Conservation (phyloP, 2,113 vertebrate genomes). For the Microcebus ravelobensis region DNA sequence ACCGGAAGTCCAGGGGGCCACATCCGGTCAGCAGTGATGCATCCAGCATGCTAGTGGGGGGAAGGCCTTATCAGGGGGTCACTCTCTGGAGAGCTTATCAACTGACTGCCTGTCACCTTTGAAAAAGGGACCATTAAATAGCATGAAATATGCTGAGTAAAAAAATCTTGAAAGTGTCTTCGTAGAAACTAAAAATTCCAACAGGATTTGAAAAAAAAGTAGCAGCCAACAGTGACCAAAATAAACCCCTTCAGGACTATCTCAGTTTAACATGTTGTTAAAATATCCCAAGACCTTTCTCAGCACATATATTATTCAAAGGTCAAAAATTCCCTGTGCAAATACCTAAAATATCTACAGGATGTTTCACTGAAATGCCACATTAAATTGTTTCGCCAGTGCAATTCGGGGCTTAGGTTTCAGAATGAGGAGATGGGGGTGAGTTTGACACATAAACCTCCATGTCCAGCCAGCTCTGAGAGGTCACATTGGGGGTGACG, state of each 20-base stretch:
- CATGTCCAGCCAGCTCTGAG: background rate
- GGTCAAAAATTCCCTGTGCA: constrained; percentile 74
- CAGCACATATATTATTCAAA: constrained; percentile 76
- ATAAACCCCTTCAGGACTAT: constrained; percentile 51
- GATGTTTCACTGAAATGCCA: constrained; percentile 65
- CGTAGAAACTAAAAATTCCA: constrained; percentile 39
- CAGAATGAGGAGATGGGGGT: background rate
- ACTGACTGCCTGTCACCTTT: background rate
- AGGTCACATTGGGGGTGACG: background rate
- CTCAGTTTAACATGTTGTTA: constrained; percentile 59
- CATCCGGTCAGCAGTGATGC: background rate
- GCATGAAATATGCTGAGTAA: constrained; percentile 4
- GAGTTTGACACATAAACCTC: background rate
- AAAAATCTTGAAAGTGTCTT: constrained; percentile 23
- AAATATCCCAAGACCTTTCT: constrained; percentile 76
- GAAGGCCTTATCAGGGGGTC: background rate
- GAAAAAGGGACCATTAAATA: background rate
- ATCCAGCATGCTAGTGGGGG: background rate
- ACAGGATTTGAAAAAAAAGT: constrained; percentile 41
- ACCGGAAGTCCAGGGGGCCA: background rate
- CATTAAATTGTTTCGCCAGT: constrained; percentile 55
- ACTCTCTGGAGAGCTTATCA: background rate
- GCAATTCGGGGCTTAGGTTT: background rate
- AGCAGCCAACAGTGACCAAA: constrained; percentile 58
- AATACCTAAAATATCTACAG: constrained; percentile 76